These are phyloP conservation scores for Arvicanthis niloticus DNA, from an alignment of 2,113 vertebrate species.

Conservation along the genomic window DNA sequence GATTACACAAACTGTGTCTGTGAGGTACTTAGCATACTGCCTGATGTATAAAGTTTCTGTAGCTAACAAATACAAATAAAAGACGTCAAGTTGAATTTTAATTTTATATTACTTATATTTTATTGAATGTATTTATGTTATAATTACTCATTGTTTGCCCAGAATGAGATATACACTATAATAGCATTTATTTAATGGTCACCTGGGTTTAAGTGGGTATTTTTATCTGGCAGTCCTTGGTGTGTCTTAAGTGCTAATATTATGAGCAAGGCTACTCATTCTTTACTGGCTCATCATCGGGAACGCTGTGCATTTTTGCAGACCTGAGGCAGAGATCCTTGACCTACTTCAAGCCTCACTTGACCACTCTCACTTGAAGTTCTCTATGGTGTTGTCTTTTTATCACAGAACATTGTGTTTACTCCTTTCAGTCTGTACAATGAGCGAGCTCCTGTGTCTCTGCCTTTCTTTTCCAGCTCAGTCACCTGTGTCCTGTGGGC, in stretches of 20 bases:
- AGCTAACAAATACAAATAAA: background rate
- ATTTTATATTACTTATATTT: slow-evolving; percentile 1
- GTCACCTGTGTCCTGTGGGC: background rate
- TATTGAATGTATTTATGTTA: background rate
- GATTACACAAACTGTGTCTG: background rate
- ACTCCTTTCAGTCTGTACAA: background rate
- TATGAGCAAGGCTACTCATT: background rate
- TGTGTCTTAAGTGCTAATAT: background rate
- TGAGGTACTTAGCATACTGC: background rate
- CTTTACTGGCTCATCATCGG: background rate
- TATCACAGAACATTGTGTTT: background rate
- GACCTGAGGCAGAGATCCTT: background rate
- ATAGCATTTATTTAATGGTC: background rate
- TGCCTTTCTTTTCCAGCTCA: background rate
- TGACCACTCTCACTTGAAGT: background rate
- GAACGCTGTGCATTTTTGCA: background rate
- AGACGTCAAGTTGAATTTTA: background rate
- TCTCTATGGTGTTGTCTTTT: background rate
- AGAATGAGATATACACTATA: background rate
- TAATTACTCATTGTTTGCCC: background rate
- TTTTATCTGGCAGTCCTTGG: background rate
- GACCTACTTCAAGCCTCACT: background rate
- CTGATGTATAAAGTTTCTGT: background rate
- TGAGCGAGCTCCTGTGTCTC: background rate
- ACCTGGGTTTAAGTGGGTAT: background rate